Evolutionary conservation across 2,797 vertebrate species (phyloP).

Genomic region (Dendrocincla fuliginosa): DNA sequence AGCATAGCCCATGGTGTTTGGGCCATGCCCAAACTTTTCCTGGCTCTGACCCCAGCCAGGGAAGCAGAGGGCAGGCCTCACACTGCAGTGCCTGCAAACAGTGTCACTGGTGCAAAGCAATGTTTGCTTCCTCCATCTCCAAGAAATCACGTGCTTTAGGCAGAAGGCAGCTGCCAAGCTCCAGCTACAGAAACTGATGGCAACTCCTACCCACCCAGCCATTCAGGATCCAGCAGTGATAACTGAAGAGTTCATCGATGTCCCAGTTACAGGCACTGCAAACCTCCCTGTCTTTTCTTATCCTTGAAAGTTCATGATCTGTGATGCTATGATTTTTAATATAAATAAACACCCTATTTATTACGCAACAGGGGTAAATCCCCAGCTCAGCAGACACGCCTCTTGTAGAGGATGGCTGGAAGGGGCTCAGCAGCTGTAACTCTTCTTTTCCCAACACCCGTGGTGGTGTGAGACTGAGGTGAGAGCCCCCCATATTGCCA

Average conservation of each 20-base stretch:
- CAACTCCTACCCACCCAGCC: neutral
- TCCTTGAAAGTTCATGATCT: neutral
- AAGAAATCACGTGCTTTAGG: neutral
- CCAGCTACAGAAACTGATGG: fast-evolving
- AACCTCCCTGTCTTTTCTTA: neutral
- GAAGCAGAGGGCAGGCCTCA: neutral
- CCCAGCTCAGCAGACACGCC: neutral
- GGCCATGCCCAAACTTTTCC: neutral
- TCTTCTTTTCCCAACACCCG: neutral
- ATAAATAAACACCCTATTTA: neutral
- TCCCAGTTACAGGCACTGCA: neutral
- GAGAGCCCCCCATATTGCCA: neutral
- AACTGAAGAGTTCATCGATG: neutral
- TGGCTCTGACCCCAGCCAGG: neutral
- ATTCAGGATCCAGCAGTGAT: neutral
- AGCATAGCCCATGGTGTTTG: fast-evolving
- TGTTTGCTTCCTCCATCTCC: neutral
- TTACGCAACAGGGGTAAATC: neutral
- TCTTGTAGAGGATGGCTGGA: neutral
- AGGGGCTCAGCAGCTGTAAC: neutral
- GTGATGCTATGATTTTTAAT: neutral
- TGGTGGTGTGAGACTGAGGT: neutral
- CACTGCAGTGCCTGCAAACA: fast-evolving
- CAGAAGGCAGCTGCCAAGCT: neutral
- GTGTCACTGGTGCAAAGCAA: fast-evolving